Evolutionary conservation across 2,797 vertebrate species (phyloP).

Genomic region (Hypotaenidia okinawae): DNA sequence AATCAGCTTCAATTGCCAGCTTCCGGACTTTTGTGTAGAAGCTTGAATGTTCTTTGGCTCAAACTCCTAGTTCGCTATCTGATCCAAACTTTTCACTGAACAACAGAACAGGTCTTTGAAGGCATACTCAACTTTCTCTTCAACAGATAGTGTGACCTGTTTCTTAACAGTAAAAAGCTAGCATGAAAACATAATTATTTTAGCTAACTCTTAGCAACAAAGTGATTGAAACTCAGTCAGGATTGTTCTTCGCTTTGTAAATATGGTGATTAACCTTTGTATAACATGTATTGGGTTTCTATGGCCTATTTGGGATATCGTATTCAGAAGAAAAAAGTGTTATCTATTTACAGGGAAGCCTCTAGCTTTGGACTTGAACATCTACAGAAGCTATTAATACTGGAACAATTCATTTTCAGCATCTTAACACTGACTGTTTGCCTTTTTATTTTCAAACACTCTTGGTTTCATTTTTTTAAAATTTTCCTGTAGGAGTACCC

Average conservation of each 20-base stretch:
- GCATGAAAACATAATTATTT: slow-evolving; percentile 32
- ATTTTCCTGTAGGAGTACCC: slow-evolving; percentile 46
- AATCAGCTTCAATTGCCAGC: slow-evolving; percentile 67
- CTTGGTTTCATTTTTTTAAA: not conserved
- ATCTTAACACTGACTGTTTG: slow-evolving; percentile 64
- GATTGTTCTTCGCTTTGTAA: slow-evolving; percentile 18
- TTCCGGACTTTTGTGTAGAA: slow-evolving; percentile 51
- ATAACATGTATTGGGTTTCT: slow-evolving; percentile 47
- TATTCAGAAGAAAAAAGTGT: slow-evolving; percentile 53
- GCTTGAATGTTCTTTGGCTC: slow-evolving; percentile 39
- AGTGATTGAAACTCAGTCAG: slow-evolving; percentile 22
- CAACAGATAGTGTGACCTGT: slow-evolving; percentile 6
- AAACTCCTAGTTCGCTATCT: slow-evolving; percentile 37
- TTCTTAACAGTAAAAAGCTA: slow-evolving; percentile 53
- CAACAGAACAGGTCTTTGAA: slow-evolving; percentile 19
- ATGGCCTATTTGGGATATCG: slow-evolving; percentile 41
- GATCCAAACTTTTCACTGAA: slow-evolving; percentile 46
- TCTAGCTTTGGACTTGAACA: slow-evolving; percentile 68
- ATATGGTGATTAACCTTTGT: slow-evolving; percentile 32
- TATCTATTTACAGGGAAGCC: slow-evolving; percentile 64
- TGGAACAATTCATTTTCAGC: slow-evolving; percentile 66
- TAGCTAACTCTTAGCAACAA: slow-evolving; percentile 21
- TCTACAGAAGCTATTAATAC: slow-evolving; percentile 61
- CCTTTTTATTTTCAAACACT: slow-evolving; percentile 62
- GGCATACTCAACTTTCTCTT: not conserved